Percentiles rank a stretch among this genome's conserved stretches.
phyloP scores from a whole-genome alignment of 2,797 vertebrate species.

The Clarias laeviceps region DNA sequence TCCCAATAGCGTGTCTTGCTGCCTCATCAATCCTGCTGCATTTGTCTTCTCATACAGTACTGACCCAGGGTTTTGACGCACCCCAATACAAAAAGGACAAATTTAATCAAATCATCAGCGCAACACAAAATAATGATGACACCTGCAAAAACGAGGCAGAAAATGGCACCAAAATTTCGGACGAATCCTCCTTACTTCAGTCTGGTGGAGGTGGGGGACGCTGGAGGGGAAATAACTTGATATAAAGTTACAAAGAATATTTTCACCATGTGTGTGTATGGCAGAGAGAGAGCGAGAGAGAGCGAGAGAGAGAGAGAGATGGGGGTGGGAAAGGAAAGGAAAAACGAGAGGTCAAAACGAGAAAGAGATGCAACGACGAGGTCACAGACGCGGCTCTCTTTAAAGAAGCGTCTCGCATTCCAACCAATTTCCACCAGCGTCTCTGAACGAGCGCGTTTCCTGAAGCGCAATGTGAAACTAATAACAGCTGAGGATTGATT shows the following conservation, averaged over 20 bases:
- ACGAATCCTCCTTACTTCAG: not conserved
- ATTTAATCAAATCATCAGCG: too few relatives aligned
- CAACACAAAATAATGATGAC: too few relatives aligned
- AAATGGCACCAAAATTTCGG: not conserved
- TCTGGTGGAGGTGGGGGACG: not conserved
- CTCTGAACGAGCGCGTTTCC: not conserved
- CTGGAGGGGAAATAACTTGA: not conserved
- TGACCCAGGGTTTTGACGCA: not conserved
- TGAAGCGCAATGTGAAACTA: not conserved
- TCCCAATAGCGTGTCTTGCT: too few relatives aligned
- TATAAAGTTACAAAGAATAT: conserved; percentile 9
- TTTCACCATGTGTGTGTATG: not conserved
- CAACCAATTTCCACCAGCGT: not conserved
- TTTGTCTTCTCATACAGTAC: not conserved
- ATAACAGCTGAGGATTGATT: not conserved
- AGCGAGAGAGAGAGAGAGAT: not conserved
- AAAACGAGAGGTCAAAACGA: not conserved
- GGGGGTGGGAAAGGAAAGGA: not conserved
- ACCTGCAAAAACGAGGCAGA: not conserved
- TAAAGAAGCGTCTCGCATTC: not conserved
- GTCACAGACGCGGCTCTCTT: not conserved
- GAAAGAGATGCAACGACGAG: not conserved
- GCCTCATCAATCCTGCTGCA: not conserved
- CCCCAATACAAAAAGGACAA: not conserved
- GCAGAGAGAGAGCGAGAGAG: not conserved